These are phyloP conservation scores for Cosmopolites sordidus DNA, from an alignment of 2,888 invertebrate genomes.

Conservation along the genomic window DNA sequence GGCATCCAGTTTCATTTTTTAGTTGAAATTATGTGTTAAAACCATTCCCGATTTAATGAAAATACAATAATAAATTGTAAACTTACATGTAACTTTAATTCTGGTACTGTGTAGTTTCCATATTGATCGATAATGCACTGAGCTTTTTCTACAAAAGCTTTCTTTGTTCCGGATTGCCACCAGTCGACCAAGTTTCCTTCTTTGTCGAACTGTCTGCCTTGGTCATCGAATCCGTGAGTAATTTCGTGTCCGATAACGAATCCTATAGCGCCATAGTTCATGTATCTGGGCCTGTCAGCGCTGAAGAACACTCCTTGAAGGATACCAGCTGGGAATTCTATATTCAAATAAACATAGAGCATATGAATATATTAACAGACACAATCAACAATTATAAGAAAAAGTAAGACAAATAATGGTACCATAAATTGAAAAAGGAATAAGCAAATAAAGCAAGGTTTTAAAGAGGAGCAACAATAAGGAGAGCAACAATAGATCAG, in stretches of 20 bases:
- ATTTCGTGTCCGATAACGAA: slow-evolving; percentile 91
- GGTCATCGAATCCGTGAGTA: slow-evolving; percentile 85
- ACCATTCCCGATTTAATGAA: too few species aligned
- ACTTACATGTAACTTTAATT: slow-evolving; percentile 69
- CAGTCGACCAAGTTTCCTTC: slow-evolving; percentile 88
- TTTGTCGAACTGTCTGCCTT: slow-evolving; percentile 89
- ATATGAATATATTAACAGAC: too few species aligned
- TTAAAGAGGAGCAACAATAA: too few species aligned
- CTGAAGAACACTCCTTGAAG: slow-evolving; percentile 89
- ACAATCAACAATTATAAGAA: slow-evolving; percentile 2
- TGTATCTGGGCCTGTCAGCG: slow-evolving; percentile 80
- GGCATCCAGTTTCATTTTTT: too few species aligned
- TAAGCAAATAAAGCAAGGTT: too few species aligned
- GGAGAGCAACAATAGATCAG: too few species aligned
- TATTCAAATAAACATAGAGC: too few species aligned
- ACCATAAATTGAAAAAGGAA: too few species aligned
- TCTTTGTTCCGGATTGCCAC: slow-evolving; percentile 84
- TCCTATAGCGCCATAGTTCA: slow-evolving; percentile 90
- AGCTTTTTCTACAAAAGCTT: slow-evolving; percentile 76
- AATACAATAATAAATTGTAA: too few species aligned
- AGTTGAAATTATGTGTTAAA: too few species aligned
- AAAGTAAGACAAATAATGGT: too few species aligned
- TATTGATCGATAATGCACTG: slow-evolving; percentile 92
- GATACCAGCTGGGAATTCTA: slow-evolving; percentile 92
- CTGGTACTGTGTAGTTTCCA: slow-evolving; percentile 79